phyloP scores from a whole-genome alignment of 2,888 invertebrate genomes.

The Cerastis leucographa region DNA sequence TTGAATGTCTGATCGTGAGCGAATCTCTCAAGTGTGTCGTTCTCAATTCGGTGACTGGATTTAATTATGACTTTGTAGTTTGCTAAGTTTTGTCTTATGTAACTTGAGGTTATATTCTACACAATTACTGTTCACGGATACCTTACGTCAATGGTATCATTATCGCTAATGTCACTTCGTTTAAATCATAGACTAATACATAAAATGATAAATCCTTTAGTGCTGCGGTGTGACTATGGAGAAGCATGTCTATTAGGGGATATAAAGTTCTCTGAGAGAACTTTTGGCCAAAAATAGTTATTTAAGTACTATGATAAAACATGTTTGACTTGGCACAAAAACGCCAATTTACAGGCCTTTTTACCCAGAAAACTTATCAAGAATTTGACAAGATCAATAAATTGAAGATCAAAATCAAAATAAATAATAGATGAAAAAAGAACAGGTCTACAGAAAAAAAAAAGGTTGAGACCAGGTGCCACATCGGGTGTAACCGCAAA shows the following conservation, averaged over 20 bases:
- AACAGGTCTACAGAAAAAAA: background rate
- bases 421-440: background rate
- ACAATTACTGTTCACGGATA: background rate
- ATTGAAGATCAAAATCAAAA: background rate
- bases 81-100: conserved; percentile 20
- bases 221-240: too few species aligned
- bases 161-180: background rate
- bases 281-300: background rate
- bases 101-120: conserved; percentile 7
- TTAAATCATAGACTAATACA: too few species aligned
- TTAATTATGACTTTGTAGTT: conserved; percentile 21
- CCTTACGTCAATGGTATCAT: background rate
- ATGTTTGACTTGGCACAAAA: background rate
- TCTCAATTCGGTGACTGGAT: conserved; percentile 28
- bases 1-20: conserved; percentile 25
- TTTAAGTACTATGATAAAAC: background rate
- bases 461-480: background rate
- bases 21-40: conserved; percentile 29
- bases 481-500: background rate
- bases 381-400: background rate
- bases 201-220: background rate
- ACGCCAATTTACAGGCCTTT: background rate
- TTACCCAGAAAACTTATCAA: background rate
- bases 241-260: too few species aligned
- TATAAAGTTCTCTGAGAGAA: too few species aligned